These are phyloP conservation scores for Macrosiphum euphorbiae DNA, from an alignment of 2,888 invertebrate species.

Conservation along the genomic window DNA sequence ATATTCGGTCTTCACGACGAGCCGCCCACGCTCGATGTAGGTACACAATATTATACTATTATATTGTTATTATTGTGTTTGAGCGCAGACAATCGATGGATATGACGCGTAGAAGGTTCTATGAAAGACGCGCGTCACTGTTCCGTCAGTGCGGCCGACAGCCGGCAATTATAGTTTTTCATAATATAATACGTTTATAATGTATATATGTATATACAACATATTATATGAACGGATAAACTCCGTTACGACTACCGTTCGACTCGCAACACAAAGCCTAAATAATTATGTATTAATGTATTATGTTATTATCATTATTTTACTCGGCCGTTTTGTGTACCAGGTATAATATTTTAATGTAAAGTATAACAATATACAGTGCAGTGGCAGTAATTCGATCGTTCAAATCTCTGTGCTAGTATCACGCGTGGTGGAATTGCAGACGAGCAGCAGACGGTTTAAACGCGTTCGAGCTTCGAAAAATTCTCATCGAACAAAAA, in stretches of 20 bases:
- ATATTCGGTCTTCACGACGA: constrained; percentile 36
- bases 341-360: not conserved
- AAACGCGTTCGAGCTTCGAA: not conserved
- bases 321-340: not conserved
- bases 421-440: not conserved
- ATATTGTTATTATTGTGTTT: constrained; percentile 13
- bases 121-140: constrained; percentile 18
- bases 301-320: not conserved
- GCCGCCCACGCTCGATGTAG: constrained; percentile 29
- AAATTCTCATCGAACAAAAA: not conserved
- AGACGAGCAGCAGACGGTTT: not conserved
- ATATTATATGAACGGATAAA: not conserved
- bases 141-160: constrained; percentile 21
- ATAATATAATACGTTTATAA: not conserved
- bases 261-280: not conserved
- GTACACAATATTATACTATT: not conserved
- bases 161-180: constrained; percentile 36
- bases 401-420: constrained; percentile 32
- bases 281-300: not conserved
- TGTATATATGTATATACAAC: not conserved
- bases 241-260: constrained; percentile 51
- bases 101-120: constrained; percentile 26
- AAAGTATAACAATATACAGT: not conserved
- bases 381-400: not conserved
- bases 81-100: constrained; percentile 24